Percentiles rank a stretch among this genome's conserved stretches.
phyloP scores from a whole-genome alignment of 2,888 invertebrate species.

The Chrysolina americana region DNA sequence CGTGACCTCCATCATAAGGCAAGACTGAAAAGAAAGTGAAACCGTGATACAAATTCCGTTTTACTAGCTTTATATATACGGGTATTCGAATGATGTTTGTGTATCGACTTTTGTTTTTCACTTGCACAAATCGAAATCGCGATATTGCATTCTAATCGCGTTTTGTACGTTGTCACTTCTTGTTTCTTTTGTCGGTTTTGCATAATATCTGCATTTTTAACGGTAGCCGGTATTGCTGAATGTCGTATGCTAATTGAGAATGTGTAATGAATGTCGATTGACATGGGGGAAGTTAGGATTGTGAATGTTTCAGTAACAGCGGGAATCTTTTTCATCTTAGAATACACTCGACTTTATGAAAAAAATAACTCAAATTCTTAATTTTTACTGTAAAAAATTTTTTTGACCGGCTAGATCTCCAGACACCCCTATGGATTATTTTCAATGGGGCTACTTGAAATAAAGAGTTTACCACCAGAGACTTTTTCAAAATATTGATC shows the following conservation, averaged over 20 bases:
- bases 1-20: slow-evolving; percentile 41
- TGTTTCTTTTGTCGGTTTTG: slow-evolving; percentile 25
- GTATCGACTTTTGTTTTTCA: slow-evolving; percentile 26
- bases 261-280: slow-evolving; percentile 6
- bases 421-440: too few species aligned
- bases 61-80: slow-evolving; percentile 29
- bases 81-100: slow-evolving; percentile 14
- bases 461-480: too few species aligned
- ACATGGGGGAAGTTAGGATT: background rate
- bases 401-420: too few species aligned
- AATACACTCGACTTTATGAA: too few species aligned
- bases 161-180: slow-evolving; percentile 22
- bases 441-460: too few species aligned
- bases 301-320: background rate
- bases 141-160: slow-evolving; percentile 29
- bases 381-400: too few species aligned
- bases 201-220: slow-evolving; percentile 29
- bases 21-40: slow-evolving; percentile 41
- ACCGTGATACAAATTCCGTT: slow-evolving; percentile 39
- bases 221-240: slow-evolving; percentile 25
- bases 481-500: too few species aligned
- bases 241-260: slow-evolving; percentile 19
- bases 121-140: slow-evolving; percentile 23
- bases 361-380: too few species aligned
- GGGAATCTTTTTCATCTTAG: too few species aligned